A percentile compares a stretch with the other conserved stretches of the same genome.
These are phyloP conservation scores for Zaprionus africanus DNA, from an alignment of 1,140 invertebrate genomes.

Conservation along the genomic window DNA sequence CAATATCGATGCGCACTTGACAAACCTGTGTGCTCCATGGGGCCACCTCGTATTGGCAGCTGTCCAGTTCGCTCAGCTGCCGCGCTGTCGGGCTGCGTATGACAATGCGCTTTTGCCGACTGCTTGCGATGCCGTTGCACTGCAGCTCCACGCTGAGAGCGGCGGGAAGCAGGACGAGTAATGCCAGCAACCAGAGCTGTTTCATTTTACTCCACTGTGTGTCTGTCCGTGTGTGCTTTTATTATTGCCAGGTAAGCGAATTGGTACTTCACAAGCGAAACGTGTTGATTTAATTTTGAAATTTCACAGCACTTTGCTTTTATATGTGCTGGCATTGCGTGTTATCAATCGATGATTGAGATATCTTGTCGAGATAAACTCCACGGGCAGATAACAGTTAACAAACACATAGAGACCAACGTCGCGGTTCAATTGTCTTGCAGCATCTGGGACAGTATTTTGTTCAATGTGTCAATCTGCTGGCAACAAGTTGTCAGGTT, in stretches of 20 bases:
- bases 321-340: conserved; percentile 41
- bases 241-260: conserved; percentile 9
- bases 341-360: conserved; percentile 48
- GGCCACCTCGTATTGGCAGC: conserved; percentile 66
- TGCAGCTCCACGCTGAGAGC: conserved; percentile 44
- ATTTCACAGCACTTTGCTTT: conserved; percentile 31
- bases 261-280: background rate
- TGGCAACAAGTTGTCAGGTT: conserved; percentile 33
- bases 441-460: conserved; percentile 29
- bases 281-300: conserved; percentile 52
- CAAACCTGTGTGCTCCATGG: conserved; percentile 71
- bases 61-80: conserved; percentile 59
- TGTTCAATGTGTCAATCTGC: conserved; percentile 3
- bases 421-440: conserved; percentile 28
- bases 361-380: conserved; percentile 56
- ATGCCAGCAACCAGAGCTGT: conserved; percentile 2
- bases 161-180: background rate
- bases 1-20: conserved; percentile 74
- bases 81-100: conserved; percentile 49
- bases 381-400: conserved; percentile 44
- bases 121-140: conserved; percentile 49
- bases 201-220: conserved; percentile 42
- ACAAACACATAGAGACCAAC: conserved; percentile 14
- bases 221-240: background rate
- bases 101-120: conserved; percentile 66